These are phyloP conservation scores for Elachura formosa DNA, from an alignment of 2,113 vertebrate genomes.

Conservation along the genomic window DNA sequence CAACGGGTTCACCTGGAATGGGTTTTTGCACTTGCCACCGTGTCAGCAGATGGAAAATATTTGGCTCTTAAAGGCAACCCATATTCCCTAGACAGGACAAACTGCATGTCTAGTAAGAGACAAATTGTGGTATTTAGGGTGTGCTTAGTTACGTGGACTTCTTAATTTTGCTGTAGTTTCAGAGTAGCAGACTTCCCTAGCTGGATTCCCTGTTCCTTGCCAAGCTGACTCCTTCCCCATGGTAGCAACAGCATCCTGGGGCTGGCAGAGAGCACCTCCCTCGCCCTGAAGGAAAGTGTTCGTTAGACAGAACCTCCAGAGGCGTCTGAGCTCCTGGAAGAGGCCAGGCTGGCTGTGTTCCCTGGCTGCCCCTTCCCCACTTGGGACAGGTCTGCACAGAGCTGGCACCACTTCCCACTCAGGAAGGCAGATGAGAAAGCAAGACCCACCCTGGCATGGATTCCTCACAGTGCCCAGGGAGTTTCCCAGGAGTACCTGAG, in stretches of 20 bases:
- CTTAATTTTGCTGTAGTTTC: background rate
- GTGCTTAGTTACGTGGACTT: background rate
- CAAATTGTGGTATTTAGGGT: background rate
- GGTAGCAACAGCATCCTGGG: background rate
- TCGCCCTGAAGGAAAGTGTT: fast-evolving
- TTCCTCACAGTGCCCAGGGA: background rate
- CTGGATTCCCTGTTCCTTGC: background rate
- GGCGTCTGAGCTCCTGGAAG: background rate
- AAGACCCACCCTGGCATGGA: fast-evolving
- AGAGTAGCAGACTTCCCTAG: background rate
- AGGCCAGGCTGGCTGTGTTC: background rate
- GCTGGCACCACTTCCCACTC: background rate
- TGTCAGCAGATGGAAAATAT: background rate
- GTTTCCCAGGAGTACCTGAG: background rate
- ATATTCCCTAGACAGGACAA: background rate
- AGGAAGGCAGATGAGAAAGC: background rate
- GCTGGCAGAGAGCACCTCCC: background rate
- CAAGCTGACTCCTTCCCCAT: background rate
- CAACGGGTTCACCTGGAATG: background rate
- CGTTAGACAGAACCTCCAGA: fast-evolving
- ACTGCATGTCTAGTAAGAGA: background rate
- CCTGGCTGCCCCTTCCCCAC: background rate
- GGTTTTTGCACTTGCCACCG: background rate
- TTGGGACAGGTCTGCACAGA: background rate
- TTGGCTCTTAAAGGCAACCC: background rate